Base-by-base conservation (phyloP, 2,113 vertebrate genomes). In the Cyanoderma ruficeps region DNA sequence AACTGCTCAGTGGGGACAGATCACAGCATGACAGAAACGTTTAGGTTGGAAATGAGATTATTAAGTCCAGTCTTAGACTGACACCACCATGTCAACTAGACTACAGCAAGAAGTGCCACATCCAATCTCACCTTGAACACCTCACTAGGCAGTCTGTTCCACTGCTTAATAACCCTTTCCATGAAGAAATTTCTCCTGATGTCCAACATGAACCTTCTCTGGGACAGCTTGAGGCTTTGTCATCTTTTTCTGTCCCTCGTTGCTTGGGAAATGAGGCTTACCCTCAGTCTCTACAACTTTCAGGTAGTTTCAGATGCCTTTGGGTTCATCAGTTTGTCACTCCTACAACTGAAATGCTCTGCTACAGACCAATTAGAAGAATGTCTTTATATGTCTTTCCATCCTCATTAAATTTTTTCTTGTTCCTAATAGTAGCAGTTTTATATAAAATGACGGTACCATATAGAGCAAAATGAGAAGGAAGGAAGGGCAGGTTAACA, bases 121-220 rank as follows among this genome's bases (percentile, higher is more conserved):
- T 37, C 25, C 31, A 49, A 21, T 61, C 17, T 35, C 27, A 50
- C 28, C 3, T 10, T 42, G 35, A 70, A 37, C 56, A 33, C 13
- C 22, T 70, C n/a, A 15, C 56, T 63, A 49, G 31, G 12, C 22
- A 63, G 27, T 20, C 22, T 63, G 27, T 42, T 63, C 31, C 49
- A 49, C 37, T 33, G 56, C 8, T 83, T 50, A 42, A 42, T 30
- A 63, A 37, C 10, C 22, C 22, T 83, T 83, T 70, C 42, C 15
- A 27, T 37, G 13, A 63, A 83, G 35, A 28, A 70, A 56, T 56
- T 56, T 56, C 15, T 70, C 27, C 19, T 70, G 31, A 77, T 70
- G 13, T 24, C 31, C 35, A 61, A 2, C 12, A 1, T 0, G 1
- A 42, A 56, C n/a, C 10, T 77, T 35, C 27, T 10, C 18, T 69